phyloP scores from a whole-genome alignment of 1,140 invertebrate species.

The Propsilocerus akamusi region DNA sequence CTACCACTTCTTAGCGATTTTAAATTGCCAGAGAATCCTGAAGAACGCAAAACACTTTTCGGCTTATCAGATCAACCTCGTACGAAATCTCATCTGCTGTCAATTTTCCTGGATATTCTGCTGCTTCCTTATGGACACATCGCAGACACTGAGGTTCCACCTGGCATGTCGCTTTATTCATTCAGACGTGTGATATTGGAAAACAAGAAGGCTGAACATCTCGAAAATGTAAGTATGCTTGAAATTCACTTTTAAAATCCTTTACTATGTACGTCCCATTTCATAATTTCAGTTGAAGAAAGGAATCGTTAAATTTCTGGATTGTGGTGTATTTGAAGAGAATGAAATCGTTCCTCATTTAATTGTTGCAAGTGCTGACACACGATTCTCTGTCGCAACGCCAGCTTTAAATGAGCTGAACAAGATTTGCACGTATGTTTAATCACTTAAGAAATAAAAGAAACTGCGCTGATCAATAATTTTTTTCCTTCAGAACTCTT shows the following conservation, averaged over 20 bases:
- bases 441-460: constrained; percentile 12
- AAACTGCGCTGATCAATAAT: background rate
- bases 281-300: constrained; percentile 39
- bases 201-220: constrained; percentile 55
- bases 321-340: constrained; percentile 52
- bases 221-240: constrained; percentile 45
- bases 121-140: constrained; percentile 68
- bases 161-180: constrained; percentile 58
- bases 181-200: constrained; percentile 61
- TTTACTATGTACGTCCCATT: background rate
- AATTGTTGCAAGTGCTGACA: constrained; percentile 72
- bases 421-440: constrained; percentile 41
- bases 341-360: constrained; percentile 57
- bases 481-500: constrained; percentile 34
- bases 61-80: constrained; percentile 28
- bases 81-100: constrained; percentile 39
- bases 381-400: constrained; percentile 62
- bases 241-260: background rate
- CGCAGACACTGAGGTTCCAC: constrained; percentile 34
- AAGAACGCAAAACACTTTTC: constrained; percentile 37
- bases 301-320: constrained; percentile 66
- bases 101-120: constrained; percentile 64
- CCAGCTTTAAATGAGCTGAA: constrained; percentile 56
- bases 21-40: constrained; percentile 41
- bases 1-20: constrained; percentile 60